Base-by-base conservation (phyloP, 2,888 invertebrate genomes). In the Drosophila cyrtoloma region DNA sequence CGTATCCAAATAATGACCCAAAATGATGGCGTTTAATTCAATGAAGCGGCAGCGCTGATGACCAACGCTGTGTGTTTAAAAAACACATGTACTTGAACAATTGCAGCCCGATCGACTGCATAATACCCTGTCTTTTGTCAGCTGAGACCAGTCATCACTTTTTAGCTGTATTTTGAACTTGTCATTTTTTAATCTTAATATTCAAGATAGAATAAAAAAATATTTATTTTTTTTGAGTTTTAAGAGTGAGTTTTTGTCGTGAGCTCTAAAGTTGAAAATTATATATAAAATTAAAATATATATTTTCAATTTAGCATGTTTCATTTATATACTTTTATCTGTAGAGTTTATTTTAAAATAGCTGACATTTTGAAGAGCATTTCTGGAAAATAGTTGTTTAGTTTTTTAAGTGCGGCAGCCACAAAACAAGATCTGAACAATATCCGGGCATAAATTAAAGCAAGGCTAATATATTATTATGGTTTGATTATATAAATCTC, bases 1-100 rank as follows among this genome's bases (percentile, higher is more conserved):
- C 91, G 91, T 89, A 91, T 75, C 79, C 90, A 88, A 90, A 87
- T 91, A 92, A 91, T 92, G 91, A 85, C 91, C 92, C 82, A 80
- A 91, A 89, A 92, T 92, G 88, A 91, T 91, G 83, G 89, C 87
- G 76, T 89, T 86, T 87, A 86, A 90, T 89, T 89, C 82, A 82
- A 87, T 84, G 83, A 83, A 77, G 67, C 66, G 53, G 33, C 75
- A 69, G 66, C 57, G 62, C 67, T 81, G 82, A 87, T 89, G 91
- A 79, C 88, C 91, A 76, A 58, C 75, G 63, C 39, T 53, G 73
- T 70, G 73, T 70, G 76, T 56, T 73, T 71, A 72, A 75, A 66
- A 71, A 77, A 64, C 63, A 37, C 57, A 69, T 64, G 57, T 42
- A 56, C 7, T 16, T 3, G 1, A 26, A 3, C 1, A 14, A 0